Conservation (phyloP, 2,888 invertebrate species). For the Sarcophaga subvicina region DNA sequence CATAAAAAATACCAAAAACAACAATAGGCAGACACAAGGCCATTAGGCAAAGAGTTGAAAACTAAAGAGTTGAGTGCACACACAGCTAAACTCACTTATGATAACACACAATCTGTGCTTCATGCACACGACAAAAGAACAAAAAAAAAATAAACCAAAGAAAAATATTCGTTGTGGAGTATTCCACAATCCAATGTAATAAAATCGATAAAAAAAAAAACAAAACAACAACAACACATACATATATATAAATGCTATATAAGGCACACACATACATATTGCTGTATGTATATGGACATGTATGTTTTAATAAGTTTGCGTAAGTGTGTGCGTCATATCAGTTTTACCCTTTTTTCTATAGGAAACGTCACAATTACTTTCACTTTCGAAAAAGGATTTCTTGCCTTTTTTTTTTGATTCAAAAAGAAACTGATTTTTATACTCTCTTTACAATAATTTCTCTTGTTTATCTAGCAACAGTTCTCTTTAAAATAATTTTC, state of each 20-base stretch:
- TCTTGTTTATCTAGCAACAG: neutral
- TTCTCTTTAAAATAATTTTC: neutral
- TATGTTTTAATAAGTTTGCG: neutral
- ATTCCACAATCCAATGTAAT: neutral
- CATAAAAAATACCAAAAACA: constrained; percentile 54
- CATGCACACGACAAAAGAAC: constrained; percentile 16
- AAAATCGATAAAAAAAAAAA: neutral
- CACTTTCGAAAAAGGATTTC: constrained; percentile 54
- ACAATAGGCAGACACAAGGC: constrained; percentile 64
- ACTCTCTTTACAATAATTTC: constrained; percentile 6
- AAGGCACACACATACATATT: neutral
- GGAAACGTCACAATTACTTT: constrained; percentile 65
- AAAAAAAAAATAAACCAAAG: constrained; percentile 17
- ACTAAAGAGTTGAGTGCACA: constrained; percentile 67
- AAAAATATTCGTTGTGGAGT: neutral
- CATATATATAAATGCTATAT: too few relatives aligned
- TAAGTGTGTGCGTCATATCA: neutral
- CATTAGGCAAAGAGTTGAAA: constrained; percentile 68
- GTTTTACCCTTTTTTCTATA: constrained; percentile 64
- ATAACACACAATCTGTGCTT: neutral
- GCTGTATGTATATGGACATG: neutral
- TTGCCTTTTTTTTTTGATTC: neutral
- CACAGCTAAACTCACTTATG: constrained; percentile 21
- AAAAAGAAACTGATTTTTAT: neutral
- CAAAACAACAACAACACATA: neutral